These are phyloP conservation scores for Agelaius phoeniceus DNA, from an alignment of 2,113 vertebrate genomes.

Conservation along the genomic window DNA sequence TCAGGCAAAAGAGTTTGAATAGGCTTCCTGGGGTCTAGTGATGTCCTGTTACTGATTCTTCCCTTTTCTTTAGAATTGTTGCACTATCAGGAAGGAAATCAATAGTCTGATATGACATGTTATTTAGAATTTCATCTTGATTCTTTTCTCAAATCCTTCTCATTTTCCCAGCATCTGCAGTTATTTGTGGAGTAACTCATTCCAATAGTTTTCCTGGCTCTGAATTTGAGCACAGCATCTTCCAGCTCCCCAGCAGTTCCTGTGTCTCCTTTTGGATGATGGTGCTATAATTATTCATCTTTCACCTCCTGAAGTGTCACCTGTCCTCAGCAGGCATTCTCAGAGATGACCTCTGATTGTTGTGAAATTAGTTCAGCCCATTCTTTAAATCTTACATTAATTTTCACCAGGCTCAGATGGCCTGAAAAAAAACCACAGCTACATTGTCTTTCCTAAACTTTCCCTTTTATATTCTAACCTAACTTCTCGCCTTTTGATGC, in stretches of 20 bases:
- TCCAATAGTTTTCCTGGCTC: neutral
- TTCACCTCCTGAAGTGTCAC: neutral
- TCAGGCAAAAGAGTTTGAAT: neutral
- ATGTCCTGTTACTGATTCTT: neutral
- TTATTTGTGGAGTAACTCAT: neutral
- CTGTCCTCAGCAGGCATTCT: neutral
- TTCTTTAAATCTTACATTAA: neutral
- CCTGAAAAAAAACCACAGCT: neutral
- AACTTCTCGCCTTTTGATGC: neutral
- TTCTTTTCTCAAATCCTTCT: neutral
- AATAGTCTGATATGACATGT: neutral
- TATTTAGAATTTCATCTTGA: neutral
- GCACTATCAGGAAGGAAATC: neutral
- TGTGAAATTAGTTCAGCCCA: neutral
- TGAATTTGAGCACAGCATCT: neutral
- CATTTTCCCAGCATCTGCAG: neutral
- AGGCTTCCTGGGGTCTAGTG: neutral
- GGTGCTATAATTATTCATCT: neutral
- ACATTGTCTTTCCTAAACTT: neutral
- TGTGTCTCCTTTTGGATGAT: neutral
- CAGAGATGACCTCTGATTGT: neutral
- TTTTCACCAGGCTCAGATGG: neutral
- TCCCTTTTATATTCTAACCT: neutral
- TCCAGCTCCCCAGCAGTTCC: neutral
- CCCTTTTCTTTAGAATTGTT: neutral